Evolutionary conservation across 2,888 invertebrate genomes (phyloP).

Genomic region (Trileptium ribeirensis): DNA sequence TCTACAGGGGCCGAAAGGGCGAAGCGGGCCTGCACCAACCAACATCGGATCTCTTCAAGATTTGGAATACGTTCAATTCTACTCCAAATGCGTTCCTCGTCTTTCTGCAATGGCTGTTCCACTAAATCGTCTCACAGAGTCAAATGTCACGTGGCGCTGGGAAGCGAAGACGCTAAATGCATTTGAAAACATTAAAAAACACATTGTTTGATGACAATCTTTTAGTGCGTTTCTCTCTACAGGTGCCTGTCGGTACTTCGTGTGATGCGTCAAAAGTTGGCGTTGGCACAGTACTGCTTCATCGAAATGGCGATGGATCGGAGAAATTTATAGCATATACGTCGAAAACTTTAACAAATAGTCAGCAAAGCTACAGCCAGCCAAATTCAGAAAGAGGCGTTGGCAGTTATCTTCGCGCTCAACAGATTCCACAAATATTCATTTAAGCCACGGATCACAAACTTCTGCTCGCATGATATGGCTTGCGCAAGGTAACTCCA

Average conservation of each 20-base stretch:
- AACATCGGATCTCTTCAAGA: background rate
- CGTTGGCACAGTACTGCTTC: conserved; percentile 24
- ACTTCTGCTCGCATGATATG: conserved; percentile 31
- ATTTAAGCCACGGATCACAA: conserved; percentile 32
- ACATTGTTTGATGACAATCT: background rate
- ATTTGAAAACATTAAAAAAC: too few relatives aligned
- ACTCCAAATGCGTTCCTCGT: background rate
- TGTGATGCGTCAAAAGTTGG: conserved; percentile 21
- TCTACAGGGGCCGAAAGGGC: conserved; percentile 20
- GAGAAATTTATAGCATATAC: conserved; percentile 36
- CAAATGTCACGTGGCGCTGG: background rate
- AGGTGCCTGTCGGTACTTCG: background rate
- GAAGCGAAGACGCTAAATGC: too few relatives aligned
- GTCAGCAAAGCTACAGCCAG: conserved; percentile 36
- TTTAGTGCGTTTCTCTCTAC: background rate
- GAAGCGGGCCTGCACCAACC: conserved; percentile 23
- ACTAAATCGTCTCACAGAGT: background rate
- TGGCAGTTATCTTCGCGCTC: conserved; percentile 36
- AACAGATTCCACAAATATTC: conserved; percentile 40
- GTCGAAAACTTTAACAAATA: conserved; percentile 33
- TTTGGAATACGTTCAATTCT: background rate
- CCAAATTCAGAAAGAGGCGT: conserved; percentile 39
- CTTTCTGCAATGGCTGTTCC: background rate
- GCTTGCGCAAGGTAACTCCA: conserved; percentile 13
- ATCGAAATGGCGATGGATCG: conserved; percentile 28